Percentiles rank a stretch among this genome's conserved stretches.
These are phyloP conservation scores for Rhynchophorus ferrugineus DNA, from an alignment of 1,140 invertebrate genomes.

Conservation along the genomic window DNA sequence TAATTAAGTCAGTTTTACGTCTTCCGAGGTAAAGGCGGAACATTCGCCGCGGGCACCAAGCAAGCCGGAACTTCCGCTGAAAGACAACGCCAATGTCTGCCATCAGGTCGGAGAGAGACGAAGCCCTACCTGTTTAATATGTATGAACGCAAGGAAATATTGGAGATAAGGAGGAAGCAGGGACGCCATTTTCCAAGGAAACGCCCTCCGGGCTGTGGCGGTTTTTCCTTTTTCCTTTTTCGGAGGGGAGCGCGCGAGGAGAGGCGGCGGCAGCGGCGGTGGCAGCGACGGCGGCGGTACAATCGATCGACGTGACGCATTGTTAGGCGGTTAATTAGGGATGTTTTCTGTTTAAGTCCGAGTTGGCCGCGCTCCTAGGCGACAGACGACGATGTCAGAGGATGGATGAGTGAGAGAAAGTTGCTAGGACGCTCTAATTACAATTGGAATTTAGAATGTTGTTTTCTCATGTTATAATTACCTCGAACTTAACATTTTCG, in stretches of 20 bases:
- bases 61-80: not conserved
- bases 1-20: not conserved
- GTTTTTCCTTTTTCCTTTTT: constrained; percentile 19
- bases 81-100: not conserved
- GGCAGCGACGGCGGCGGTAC: constrained; percentile 8
- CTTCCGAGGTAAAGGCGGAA: not conserved
- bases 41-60: not conserved
- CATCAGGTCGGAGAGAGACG: not conserved
- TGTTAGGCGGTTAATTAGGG: constrained; percentile 20
- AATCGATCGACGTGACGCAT: constrained; percentile 19
- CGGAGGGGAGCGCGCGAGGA: not conserved
- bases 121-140: constrained; percentile 31
- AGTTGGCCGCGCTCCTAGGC: constrained; percentile 2
- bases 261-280: constrained; percentile 2
- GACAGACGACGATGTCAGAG: no score
- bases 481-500: no score
- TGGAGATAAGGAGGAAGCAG: constrained; percentile 31
- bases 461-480: no score
- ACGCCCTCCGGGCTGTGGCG: constrained; percentile 19
- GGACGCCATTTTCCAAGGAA: constrained; percentile 28
- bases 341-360: constrained; percentile 18
- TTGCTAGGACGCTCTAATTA: no score
- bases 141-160: constrained; percentile 32
- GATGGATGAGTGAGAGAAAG: no score
- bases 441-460: no score